These are phyloP conservation scores for Decapterus maruadsi DNA, from an alignment of 2,797 vertebrate genomes.

Conservation along the genomic window DNA sequence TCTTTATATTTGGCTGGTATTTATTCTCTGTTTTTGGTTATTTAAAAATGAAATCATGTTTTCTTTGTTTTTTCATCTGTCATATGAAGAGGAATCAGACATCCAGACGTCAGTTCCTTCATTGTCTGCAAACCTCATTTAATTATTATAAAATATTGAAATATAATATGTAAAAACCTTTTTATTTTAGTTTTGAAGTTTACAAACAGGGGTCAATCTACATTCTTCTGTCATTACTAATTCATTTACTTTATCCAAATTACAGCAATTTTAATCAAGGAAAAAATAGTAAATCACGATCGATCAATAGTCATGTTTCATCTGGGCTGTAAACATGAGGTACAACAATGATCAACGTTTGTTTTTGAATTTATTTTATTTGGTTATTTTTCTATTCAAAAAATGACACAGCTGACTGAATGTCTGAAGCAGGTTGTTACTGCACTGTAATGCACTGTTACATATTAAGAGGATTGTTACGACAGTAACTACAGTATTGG, in stretches of 20 bases:
- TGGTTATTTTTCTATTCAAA: constrained; percentile 2
- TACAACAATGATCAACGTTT: constrained; percentile 33
- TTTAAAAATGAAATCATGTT: constrained; percentile 5
- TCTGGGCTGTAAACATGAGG: constrained; percentile 23
- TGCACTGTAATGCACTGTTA: constrained; percentile 45
- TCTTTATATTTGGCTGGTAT: not conserved
- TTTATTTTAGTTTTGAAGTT: too few species aligned
- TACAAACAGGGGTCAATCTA: not conserved
- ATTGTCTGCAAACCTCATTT: not conserved
- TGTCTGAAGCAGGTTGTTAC: constrained; percentile 50
- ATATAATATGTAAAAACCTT: not conserved
- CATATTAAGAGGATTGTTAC: constrained; percentile 47
- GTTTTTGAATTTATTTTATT: constrained; percentile 39
- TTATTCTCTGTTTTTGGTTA: not conserved
- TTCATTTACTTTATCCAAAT: constrained; percentile 25
- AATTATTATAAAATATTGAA: not conserved
- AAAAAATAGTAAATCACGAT: not conserved
- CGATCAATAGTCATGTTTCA: not conserved
- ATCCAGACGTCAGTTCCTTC: not conserved
- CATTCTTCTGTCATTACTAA: not conserved
- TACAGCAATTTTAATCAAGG: constrained; percentile 7
- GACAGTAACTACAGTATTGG: constrained; percentile 23
- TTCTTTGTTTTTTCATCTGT: not conserved
- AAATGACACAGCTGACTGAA: constrained; percentile 36
- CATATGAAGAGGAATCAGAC: not conserved